Evolutionary conservation across 1,140 invertebrate genomes (phyloP), one percentile per base, ranked within the genome.

Genomic region (Bombus picipes): DNA sequence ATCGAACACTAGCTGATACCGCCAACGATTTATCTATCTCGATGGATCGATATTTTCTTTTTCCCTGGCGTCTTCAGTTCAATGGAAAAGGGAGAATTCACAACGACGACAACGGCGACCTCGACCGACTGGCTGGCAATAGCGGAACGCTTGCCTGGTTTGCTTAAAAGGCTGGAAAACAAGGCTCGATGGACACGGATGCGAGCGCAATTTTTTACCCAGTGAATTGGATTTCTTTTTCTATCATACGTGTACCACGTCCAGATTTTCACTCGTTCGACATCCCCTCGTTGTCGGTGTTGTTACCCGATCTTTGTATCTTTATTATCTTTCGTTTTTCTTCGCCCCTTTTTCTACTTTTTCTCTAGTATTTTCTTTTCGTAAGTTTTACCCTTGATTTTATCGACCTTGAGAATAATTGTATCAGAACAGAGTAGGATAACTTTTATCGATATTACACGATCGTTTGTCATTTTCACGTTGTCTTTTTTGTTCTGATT

Each of bases 81-180:
- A 15, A 83, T 83, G 39, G 37, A 39, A 73, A 66, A 62, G 53
- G 41, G 43, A 47, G 62, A 57, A n/a, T 32, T 39, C n/a, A 25
- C 68, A 22, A 47, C 71, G 53, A 59, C 57, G 57, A n/a, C 66
- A 18, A 88, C 39, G 53, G 66, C n/a, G 37, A 74, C 65, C 77
- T 74, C 77, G 32, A 81, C 41, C 71, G 53, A 25, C 39, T 71
- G 72, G 32, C 43, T 68, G 28, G 59, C 15, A n/a, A 39, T n/a
- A 25, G 72, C 9, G n/a, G 37, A 80, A 80, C 76, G n/a, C 57
- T 83, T 72, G 57, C 47, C 53, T 57, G 62, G 76, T 47, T 37
- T 83, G 87, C 86, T 85, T 87, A 91, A 91, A 88, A 71, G 84
- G n/a, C 39, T 81, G 84, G 84, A 90, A 91, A 91, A 91, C 73